phyloP scores from a whole-genome alignment of 35 echinoderm and acorn worm genomes.

The Heliocidaris erythrogramma region DNA sequence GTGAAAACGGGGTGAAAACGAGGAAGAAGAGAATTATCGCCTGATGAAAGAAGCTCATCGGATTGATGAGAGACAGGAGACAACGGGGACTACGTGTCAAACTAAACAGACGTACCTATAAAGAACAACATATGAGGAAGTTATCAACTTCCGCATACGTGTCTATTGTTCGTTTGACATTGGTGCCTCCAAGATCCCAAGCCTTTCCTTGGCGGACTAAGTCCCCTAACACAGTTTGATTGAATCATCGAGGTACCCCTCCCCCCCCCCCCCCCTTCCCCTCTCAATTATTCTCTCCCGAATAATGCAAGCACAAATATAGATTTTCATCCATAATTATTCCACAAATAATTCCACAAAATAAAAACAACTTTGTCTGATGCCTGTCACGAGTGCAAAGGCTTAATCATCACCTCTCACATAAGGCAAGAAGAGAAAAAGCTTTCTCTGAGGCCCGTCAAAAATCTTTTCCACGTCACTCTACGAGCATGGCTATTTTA shows the following conservation, averaged over 20 bases:
- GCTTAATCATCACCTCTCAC: neutral
- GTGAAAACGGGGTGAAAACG: neutral
- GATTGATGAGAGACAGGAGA: neutral
- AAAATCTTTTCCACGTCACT: neutral
- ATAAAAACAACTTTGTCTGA: neutral
- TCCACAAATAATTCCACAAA: neutral
- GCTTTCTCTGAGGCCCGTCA: neutral
- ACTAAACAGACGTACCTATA: neutral
- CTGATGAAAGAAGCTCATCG: conserved; percentile 25
- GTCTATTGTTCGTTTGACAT: conserved; percentile 30
- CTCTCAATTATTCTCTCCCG: neutral
- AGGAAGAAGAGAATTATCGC: conserved; percentile 32
- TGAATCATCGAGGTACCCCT: neutral
- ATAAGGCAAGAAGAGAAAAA: neutral
- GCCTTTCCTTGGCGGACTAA: neutral
- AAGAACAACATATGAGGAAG: conserved; percentile 18
- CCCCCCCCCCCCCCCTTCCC: neutral
- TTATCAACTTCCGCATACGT: conserved; percentile 36
- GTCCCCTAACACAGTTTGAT: neutral
- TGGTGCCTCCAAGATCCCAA: neutral
- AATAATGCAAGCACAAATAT: neutral
- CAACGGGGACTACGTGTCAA: conserved; percentile 34
- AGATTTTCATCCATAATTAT: neutral
- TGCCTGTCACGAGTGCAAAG: neutral
- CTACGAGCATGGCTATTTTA: neutral